Evolutionary conservation across 2,797 vertebrate genomes (phyloP), one percentile per base, ranked within the genome.

Genomic region (Ptychadena robeensis): DNA sequence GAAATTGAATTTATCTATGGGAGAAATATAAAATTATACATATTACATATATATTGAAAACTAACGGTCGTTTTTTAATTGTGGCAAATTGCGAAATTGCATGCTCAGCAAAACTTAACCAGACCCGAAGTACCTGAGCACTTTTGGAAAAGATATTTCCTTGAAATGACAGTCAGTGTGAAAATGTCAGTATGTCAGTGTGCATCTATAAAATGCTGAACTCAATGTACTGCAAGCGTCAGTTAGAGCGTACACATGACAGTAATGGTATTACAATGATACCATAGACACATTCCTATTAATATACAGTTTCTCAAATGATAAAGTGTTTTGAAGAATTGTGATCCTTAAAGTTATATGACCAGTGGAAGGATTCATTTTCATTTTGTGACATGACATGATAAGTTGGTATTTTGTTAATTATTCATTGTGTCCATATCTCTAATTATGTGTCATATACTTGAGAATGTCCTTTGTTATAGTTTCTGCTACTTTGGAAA

Each of bases 181-280:
- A n/a, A n/a, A 3, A 48, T 22, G 44, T 48, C 44, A 48, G 44
- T 48, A 18, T 15, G 44, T 35, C 34, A 35, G 34, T 9, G 9
- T 35, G 3, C 44, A 48, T 18, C 14, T 48, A 48, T 48, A 48
- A 48, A 18, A 38, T 9, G 37, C 9, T 22, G 11, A 15, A 44
- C 3, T 18, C 44, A 53, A 53, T 53, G 18, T 53, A 53, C 5
- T 53, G 44, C 44, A 53, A 4, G 22, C 1, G 4, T 22, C 38
- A 66, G 75, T 15, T 44, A 67, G n/a, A n/a, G n/a, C n/a, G n/a
- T n/a, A n/a, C n/a, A n/a, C n/a, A n/a, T n/a, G n/a, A n/a, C n/a
- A n/a, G n/a, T n/a, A 44, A 67, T 34, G 27, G 38, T 22, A 76
- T n/a, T 77, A 22, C 74, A 67, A 31, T 34, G 22, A 79, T 68